A percentile compares a stretch with the other conserved stretches of the same genome.
These are phyloP conservation scores for Neoascia interrupta DNA, from an alignment of 2,888 invertebrate species.

Conservation along the genomic window DNA sequence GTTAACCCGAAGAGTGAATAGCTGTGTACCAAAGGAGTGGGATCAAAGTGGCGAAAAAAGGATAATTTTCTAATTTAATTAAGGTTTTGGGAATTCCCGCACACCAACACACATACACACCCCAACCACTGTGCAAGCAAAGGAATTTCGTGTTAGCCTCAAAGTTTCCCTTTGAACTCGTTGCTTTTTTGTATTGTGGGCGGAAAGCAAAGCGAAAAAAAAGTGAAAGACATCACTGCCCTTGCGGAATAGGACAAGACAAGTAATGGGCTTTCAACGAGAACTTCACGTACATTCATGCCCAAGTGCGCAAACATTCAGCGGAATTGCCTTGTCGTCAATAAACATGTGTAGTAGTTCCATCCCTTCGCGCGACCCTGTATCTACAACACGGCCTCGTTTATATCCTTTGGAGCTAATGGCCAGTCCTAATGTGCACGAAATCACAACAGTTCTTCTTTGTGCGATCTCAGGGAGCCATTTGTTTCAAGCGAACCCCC, in stretches of 20 bases:
- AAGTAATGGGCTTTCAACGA: conserved; percentile 42
- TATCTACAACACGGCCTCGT: conserved; percentile 5
- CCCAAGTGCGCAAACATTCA: conserved; percentile 52
- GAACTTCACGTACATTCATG: conserved; percentile 53
- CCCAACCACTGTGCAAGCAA: neutral
- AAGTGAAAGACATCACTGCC: conserved; percentile 16
- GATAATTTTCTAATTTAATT: conserved; percentile 68
- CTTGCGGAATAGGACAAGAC: conserved; percentile 16
- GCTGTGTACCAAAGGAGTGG: neutral
- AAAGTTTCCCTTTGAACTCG: conserved; percentile 39
- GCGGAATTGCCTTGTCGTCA: conserved; percentile 58
- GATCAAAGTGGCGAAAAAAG: conserved; percentile 63
- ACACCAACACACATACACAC: neutral
- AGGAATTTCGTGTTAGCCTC: conserved; percentile 18
- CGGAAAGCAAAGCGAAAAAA: conserved; percentile 44
- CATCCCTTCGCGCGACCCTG: conserved; percentile 14
- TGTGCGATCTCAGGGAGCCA: conserved; percentile 55
- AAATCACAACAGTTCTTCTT: conserved; percentile 65
- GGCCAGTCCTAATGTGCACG: conserved; percentile 66
- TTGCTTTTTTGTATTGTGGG: neutral
- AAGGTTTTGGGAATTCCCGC: conserved; percentile 34
- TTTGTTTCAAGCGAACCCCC: conserved; percentile 25
- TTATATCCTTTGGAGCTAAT: conserved; percentile 60
- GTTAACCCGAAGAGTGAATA: conserved; percentile 48
- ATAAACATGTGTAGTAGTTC: conserved; percentile 58